These are phyloP conservation scores for Phenganax stokvisi DNA, from an alignment of 92 coral and sea anemone genomes.

Conservation along the genomic window DNA sequence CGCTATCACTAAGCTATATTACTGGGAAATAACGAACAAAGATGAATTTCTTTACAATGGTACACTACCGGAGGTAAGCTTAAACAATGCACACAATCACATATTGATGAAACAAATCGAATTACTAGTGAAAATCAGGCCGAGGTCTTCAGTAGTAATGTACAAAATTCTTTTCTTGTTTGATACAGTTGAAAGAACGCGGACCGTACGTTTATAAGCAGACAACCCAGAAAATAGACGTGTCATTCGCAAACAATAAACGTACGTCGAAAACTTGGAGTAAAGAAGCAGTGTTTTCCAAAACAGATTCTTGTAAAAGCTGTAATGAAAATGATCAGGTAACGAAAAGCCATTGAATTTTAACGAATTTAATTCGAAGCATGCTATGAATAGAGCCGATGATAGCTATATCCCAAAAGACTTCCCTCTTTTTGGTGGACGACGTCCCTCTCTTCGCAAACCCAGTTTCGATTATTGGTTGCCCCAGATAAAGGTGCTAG, in stretches of 20 bases:
- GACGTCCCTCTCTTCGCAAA: too few relatives aligned
- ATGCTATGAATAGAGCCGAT: too few relatives aligned
- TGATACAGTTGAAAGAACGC: conserved; percentile 53
- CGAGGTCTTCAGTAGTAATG: neutral
- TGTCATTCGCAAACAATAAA: conserved; percentile 45
- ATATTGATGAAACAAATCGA: too few relatives aligned
- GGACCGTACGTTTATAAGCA: conserved; percentile 85
- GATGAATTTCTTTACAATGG: conserved; percentile 62
- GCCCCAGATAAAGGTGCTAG: too few relatives aligned
- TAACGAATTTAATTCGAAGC: neutral
- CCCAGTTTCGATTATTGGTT: too few relatives aligned
- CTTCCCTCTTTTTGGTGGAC: too few relatives aligned
- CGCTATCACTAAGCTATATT: conserved; percentile 43
- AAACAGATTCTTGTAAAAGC: conserved; percentile 47
- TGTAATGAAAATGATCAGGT: conserved; percentile 67
- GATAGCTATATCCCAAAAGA: too few relatives aligned
- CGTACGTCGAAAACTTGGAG: conserved; percentile 59
- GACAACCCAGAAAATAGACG: conserved; percentile 51
- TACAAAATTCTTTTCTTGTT: neutral
- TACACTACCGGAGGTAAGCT: conserved; percentile 61
- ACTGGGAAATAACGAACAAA: conserved; percentile 80
- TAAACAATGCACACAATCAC: too few relatives aligned
- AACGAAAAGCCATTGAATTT: neutral
- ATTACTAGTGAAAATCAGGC: too few relatives aligned
- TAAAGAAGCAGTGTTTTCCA: conserved; percentile 50